Conservation (phyloP, 2,888 invertebrate genomes). For the Leistus spinibarbis region DNA sequence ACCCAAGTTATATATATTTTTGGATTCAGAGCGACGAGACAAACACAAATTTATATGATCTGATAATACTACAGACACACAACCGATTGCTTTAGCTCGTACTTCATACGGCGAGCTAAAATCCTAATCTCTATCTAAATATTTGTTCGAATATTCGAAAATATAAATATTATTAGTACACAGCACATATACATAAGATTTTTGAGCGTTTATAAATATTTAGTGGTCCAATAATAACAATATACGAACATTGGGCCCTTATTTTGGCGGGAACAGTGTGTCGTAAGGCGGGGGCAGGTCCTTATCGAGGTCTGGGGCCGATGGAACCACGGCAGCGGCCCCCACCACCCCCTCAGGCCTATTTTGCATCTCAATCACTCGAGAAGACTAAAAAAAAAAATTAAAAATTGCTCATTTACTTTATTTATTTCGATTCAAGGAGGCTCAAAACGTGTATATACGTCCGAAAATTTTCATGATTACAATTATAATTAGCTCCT, state of each 20-base stretch:
- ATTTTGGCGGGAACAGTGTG: conserved; percentile 59
- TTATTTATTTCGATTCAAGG: conserved; percentile 8
- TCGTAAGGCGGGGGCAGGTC: conserved; percentile 65
- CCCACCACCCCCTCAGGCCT: conserved; percentile 39
- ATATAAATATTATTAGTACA: conserved; percentile 39
- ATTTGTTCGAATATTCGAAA: conserved; percentile 12
- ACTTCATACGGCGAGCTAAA: too few species aligned
- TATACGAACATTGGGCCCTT: conserved; percentile 5
- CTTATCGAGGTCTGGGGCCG: conserved; percentile 52
- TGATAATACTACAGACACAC: too few species aligned
- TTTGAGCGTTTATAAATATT: background rate
- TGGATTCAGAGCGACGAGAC: too few species aligned
- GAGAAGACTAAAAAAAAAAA: conserved; percentile 42
- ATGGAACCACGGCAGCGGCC: conserved; percentile 21
- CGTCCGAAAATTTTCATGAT: too few species aligned
- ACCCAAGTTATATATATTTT: too few species aligned
- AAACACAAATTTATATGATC: too few species aligned
- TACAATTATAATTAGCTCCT: too few species aligned
- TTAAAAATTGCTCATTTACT: conserved; percentile 21
- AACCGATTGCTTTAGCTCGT: too few species aligned
- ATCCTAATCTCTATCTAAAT: background rate
- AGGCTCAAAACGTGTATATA: too few species aligned
- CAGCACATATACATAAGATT: conserved; percentile 50
- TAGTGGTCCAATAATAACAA: background rate
- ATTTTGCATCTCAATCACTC: conserved; percentile 49